These are phyloP conservation scores for Drosophila engyochracea DNA, from an alignment of 2,888 invertebrate species.

Conservation along the genomic window DNA sequence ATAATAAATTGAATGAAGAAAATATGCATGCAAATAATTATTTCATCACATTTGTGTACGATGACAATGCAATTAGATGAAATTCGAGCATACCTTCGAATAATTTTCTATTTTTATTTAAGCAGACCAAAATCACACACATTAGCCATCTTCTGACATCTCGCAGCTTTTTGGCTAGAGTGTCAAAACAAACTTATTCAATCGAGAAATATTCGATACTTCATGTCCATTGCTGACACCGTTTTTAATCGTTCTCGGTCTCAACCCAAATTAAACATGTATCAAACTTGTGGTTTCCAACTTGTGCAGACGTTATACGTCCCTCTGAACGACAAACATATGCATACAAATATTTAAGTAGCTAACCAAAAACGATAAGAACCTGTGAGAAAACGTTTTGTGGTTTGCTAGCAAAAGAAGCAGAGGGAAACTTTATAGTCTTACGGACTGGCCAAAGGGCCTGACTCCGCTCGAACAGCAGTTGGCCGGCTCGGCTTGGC, in stretches of 20 bases:
- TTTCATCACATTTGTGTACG: not conserved
- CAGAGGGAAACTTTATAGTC: slow-evolving; percentile 16
- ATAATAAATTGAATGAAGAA: not conserved
- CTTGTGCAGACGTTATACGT: not conserved
- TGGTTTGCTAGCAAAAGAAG: slow-evolving; percentile 28
- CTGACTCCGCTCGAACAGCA: slow-evolving; percentile 38
- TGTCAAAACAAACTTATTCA: not conserved
- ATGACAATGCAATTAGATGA: not conserved
- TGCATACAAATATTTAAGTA: not conserved
- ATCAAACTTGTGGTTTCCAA: slow-evolving; percentile 2
- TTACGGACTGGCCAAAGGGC: slow-evolving; percentile 17
- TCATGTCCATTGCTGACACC: not conserved
- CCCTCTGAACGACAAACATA: not conserved
- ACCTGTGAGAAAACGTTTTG: slow-evolving; percentile 54
- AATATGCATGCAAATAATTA: not conserved
- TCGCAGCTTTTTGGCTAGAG: not conserved
- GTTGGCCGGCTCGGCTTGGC: slow-evolving; percentile 39
- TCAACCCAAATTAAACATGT: not conserved
- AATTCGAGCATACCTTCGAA: not conserved
- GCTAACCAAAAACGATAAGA: slow-evolving; percentile 12
- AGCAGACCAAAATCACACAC: not conserved
- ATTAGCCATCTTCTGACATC: not conserved
- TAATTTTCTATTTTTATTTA: not conserved
- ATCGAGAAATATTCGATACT: not conserved
- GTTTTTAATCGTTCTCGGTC: not conserved